Percentiles rank a stretch among this genome's conserved stretches.
These are phyloP conservation scores for Pimephales promelas DNA, from an alignment of 2,113 vertebrate genomes.

Conservation along the genomic window DNA sequence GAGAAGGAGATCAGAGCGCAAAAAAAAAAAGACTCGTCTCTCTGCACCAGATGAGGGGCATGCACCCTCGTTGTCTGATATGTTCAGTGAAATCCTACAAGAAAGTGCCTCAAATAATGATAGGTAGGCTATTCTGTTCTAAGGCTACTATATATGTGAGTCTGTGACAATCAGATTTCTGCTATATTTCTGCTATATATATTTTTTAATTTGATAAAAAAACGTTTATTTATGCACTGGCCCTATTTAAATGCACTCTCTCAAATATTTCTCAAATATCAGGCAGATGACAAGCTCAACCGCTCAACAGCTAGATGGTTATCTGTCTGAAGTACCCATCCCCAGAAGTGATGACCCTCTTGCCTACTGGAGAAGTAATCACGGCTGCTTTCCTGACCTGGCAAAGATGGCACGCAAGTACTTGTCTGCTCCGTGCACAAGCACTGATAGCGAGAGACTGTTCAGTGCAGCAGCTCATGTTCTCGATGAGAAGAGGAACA, in stretches of 20 bases:
- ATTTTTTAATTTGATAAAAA: too few relatives aligned
- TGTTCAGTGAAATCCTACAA: too few relatives aligned
- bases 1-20: too few relatives aligned
- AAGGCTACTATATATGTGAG: too few relatives aligned
- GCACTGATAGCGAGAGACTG: conserved; percentile 34
- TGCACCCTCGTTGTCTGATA: too few relatives aligned
- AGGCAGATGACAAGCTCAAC: conserved; percentile 21
- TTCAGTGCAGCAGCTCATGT: conserved; percentile 49
- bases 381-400: conserved; percentile 21
- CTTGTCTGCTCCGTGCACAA: conserved; percentile 46
- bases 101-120: too few relatives aligned
- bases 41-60: too few relatives aligned
- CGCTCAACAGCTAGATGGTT: conserved; percentile 34
- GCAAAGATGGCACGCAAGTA: conserved; percentile 29
- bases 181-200: too few relatives aligned
- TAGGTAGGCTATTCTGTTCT: too few relatives aligned
- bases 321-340: conserved; percentile 30
- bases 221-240: too few relatives aligned
- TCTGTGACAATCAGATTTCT: too few relatives aligned
- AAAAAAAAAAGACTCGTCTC: too few relatives aligned
- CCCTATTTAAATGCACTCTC: not conserved
- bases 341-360: conserved; percentile 32
- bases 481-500: conserved; percentile 45
- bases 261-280: not conserved
- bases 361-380: conserved; percentile 55